Evolutionary conservation across 2,797 vertebrate species (phyloP).

Genomic region (Danio kyathit): DNA sequence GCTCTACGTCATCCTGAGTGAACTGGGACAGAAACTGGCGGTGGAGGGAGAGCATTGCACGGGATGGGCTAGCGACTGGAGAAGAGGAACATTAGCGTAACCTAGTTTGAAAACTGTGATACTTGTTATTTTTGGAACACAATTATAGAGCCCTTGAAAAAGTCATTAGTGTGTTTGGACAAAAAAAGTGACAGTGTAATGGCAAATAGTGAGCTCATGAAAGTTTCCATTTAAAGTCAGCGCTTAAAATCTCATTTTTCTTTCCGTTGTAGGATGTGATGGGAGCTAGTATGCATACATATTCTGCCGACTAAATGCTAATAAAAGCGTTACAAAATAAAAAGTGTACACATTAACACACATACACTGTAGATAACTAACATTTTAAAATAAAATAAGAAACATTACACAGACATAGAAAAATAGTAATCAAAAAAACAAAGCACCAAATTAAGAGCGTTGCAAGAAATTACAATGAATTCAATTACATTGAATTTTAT

Average conservation of each 20-base stretch:
- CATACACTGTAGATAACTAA: too few species aligned
- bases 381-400: too few species aligned
- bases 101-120: slow-evolving; percentile 52
- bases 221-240: slow-evolving; percentile 39
- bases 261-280: neutral
- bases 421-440: too few species aligned
- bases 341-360: too few species aligned
- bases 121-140: slow-evolving; percentile 64
- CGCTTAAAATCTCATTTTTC: neutral
- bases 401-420: too few species aligned
- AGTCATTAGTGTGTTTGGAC: slow-evolving; percentile 64
- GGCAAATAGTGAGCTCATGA: slow-evolving; percentile 72
- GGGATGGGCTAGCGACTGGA: slow-evolving; percentile 6
- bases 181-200: slow-evolving; percentile 52
- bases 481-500: too few species aligned
- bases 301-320: slow-evolving; percentile 5
- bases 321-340: neutral
- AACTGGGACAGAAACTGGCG: slow-evolving; percentile 23
- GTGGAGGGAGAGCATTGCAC: slow-evolving; percentile 10
- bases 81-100: slow-evolving; percentile 56
- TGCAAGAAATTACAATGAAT: too few species aligned
- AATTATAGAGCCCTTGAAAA: slow-evolving; percentile 62
- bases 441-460: too few species aligned
- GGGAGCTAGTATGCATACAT: neutral
- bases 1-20: slow-evolving; percentile 14